Base-by-base conservation (phyloP, 2,888 invertebrate genomes). In the Folsomia candida region DNA sequence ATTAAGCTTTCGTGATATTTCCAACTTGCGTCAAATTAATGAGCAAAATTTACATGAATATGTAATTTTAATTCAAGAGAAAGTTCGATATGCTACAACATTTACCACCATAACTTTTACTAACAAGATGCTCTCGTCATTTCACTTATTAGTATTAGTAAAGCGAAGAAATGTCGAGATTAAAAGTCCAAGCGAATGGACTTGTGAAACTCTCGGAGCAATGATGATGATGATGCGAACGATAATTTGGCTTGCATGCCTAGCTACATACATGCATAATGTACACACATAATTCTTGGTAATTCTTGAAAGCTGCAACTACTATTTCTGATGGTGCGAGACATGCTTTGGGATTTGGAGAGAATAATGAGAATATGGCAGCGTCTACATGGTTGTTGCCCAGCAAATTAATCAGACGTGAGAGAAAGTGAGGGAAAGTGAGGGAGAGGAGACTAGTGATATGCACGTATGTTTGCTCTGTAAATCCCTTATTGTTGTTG, bases 41-140 rank as follows among this genome's bases (percentile, higher is more conserved):
- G 65, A 65, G 65, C 57, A 65, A 54, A 65, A 65, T 65, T 65
- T 65, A 27, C 65, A 65, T 65, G 65, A 65, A 65, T 57, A 65
- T 65, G 65, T 65, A 65, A 65, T 65, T 65, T 65, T 65, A 65
- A 65, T 65, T 54, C 57, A 51, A 22, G 54, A 65, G 57, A 57
- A 65, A 57, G 57, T 57, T 65, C 51, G 24, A 26, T 61, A 20
- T 54, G 4, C n/a, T 28, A n/a, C 28, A 61, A 27, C 26, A n/a
- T 28, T 61, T 61, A 26, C 61, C 28, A 18, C 9, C n/a, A n/a
- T 29, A 61, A 61, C 61, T 61, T 61, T 59, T 28, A 27, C 29
- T 61, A 54, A 54, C 54, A 54, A 54, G 54, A 54, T 54, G 54
- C 20, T 54, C 54, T 54, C 22, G 14, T 37, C 37, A 37, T 37